Percentiles rank a stretch among this genome's conserved stretches.
Evolutionary conservation across 2,888 invertebrate genomes (phyloP).

Genomic region (Leptinotarsa rubiginosa): DNA sequence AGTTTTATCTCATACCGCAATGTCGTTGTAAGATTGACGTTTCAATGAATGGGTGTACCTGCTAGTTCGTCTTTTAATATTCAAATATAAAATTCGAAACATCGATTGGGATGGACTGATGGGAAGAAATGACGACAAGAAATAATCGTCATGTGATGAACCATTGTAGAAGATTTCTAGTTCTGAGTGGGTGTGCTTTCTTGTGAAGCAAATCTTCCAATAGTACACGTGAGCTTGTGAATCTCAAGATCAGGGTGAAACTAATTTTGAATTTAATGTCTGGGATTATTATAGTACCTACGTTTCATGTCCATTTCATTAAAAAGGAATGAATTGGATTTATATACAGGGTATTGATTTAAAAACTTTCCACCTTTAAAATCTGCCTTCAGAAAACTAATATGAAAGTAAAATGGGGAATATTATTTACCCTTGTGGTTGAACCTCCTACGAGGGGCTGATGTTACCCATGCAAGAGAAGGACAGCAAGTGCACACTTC

Average conservation of each 20-base stretch:
- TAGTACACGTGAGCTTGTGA: background rate
- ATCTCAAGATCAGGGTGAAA: background rate
- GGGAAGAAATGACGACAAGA: conserved; percentile 5
- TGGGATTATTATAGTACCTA: too few species aligned
- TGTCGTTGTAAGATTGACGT: conserved; percentile 35
- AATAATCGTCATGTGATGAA: conserved; percentile 14
- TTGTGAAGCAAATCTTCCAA: conserved; percentile 12
- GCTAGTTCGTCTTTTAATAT: conserved; percentile 21
- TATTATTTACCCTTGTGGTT: too few species aligned
- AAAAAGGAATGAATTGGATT: too few species aligned
- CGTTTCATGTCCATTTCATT: too few species aligned
- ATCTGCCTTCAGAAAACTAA: too few species aligned
- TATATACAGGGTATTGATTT: too few species aligned
- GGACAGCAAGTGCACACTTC: too few species aligned
- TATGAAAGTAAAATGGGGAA: too few species aligned
- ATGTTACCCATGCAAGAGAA: too few species aligned
- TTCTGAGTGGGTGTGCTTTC: conserved; percentile 25
- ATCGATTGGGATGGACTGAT: conserved; percentile 6
- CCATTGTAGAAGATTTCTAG: conserved; percentile 3
- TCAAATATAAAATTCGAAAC: conserved; percentile 16
- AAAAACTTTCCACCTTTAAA: too few species aligned
- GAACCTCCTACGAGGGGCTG: too few species aligned
- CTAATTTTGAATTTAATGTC: too few species aligned
- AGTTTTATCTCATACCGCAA: background rate
- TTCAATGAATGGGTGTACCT: conserved; percentile 45